Conservation (phyloP, 1,140 invertebrate genomes). For the Cherax destructor region DNA sequence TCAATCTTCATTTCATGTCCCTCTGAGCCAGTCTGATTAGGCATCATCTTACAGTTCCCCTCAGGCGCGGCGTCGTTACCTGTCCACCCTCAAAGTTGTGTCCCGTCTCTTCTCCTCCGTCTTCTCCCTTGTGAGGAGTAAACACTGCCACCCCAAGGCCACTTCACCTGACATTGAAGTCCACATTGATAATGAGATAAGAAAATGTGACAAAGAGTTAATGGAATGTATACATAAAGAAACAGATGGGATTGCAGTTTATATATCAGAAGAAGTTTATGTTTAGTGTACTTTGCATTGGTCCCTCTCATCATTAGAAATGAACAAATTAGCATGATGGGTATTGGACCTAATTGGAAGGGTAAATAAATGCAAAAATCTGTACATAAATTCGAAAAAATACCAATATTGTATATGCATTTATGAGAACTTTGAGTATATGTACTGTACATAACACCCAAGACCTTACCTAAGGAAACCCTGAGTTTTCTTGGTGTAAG, state of each 20-base stretch:
- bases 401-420: background rate
- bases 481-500: conserved; percentile 53
- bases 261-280: conserved; percentile 68
- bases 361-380: background rate
- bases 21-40: background rate
- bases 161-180: conserved; percentile 53
- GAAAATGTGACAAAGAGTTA: conserved; percentile 55
- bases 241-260: conserved; percentile 42
- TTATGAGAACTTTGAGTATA: background rate
- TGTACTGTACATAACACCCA: conserved; percentile 22
- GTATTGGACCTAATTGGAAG: background rate
- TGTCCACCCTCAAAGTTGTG: conserved; percentile 72
- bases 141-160: conserved; percentile 39
- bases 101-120: conserved; percentile 70
- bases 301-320: background rate
- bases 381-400: background rate
- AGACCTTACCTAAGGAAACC: conserved; percentile 53
- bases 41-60: conserved; percentile 61
- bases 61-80: conserved; percentile 66
- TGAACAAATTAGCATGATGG: background rate
- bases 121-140: conserved; percentile 65
- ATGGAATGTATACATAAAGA: conserved; percentile 31
- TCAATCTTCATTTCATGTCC: background rate
- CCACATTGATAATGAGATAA: conserved; percentile 68
- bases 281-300: conserved; percentile 25